Evolutionary conservation across 2,113 vertebrate species (phyloP), one percentile per base, ranked within the genome.

Genomic region (Orycteropus afer): DNA sequence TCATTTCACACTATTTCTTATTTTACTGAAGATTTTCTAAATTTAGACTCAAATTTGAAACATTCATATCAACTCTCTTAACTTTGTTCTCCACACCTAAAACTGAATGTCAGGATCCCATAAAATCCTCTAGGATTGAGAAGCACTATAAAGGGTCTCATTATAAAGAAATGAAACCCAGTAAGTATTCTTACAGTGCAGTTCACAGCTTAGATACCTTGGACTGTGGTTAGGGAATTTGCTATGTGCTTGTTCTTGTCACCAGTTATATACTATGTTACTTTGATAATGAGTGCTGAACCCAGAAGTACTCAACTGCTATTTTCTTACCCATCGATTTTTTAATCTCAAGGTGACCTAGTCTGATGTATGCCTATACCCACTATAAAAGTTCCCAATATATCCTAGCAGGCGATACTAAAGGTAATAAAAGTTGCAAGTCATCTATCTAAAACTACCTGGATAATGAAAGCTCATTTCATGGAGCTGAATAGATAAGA

Each of bases 391-490:
- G 84, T 93, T 91, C 71, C 49, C 63, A 89, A 89, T 97, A 95
- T 78, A 97, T 96, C 89, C 91, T 93, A 95, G 89, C 79, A 94
- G 65, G 80, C 80, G 79, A 86, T 86, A 90, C 74, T 57, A 93
- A 97, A 95, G 89, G 96, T 95, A 97, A 97, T 96, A 96, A 96
- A 97, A 96, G 84, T 95, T 97, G 65, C 94, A 97, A 94, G 83
- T 94, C 96, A 97, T 97, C 96, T 95, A 95, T 97, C 94, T 96
- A 95, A 97, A 96, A 94, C 89, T 89, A 96, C 93, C 95, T 84
- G 88, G 94, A 69, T 96, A 97, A 97, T 97, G 97, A 96, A 97
- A 96, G 89, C 71, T 97, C 94, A 95, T 98, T 97, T 95, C 83
- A 76, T 37, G 55, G 83, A 95, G 73, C 89, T 87, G 91, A 97